Evolutionary conservation across 2,888 invertebrate genomes (phyloP), one percentile per base, ranked within the genome.

Genomic region (Eilema depressum): DNA sequence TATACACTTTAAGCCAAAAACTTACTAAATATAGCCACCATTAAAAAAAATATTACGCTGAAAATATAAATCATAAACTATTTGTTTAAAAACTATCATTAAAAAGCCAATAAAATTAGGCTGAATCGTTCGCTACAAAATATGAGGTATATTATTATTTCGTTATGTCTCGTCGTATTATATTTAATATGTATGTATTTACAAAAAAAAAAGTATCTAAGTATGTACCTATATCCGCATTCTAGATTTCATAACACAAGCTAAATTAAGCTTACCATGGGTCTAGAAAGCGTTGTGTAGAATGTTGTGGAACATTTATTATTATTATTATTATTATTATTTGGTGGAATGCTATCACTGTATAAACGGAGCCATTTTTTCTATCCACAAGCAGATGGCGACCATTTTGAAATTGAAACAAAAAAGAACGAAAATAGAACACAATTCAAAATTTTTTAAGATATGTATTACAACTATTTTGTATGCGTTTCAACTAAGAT

Each of bases 101-200:
- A 86, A 81, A 80, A 89, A 86, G 89, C 88, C 87, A 87, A 88
- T 86, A 75, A 86, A 88, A 87, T 83, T 83, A 86, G 89, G 89
- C 90, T 85, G 82, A 86, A 85, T 83, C 76, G 84, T 83, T 84
- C 79, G 86, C 93, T 94, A 94, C 92, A 88, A 89, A 93, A 93
- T 92, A 94, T 93, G 94, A 95, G 94, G 93, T 94, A 93, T 92
- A 89, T 92, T 86, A 88, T 85, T 81, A 84, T 83, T 89, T 85
- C 84, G 80, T 82, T 82, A 78, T 73, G 73, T 75, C 71, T 71
- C 76, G 75, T 75, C 77, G 66, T 82, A 70, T 37, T 74, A 73
- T 84, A 81, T n/a, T n/a, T n/a, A n/a, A n/a, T n/a, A n/a, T n/a
- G n/a, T n/a, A n/a, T n/a, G n/a, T n/a, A n/a, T n/a, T n/a, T n/a